phyloP scores from a whole-genome alignment of 2,888 invertebrate species.

The Zygogramma bicolorata region DNA sequence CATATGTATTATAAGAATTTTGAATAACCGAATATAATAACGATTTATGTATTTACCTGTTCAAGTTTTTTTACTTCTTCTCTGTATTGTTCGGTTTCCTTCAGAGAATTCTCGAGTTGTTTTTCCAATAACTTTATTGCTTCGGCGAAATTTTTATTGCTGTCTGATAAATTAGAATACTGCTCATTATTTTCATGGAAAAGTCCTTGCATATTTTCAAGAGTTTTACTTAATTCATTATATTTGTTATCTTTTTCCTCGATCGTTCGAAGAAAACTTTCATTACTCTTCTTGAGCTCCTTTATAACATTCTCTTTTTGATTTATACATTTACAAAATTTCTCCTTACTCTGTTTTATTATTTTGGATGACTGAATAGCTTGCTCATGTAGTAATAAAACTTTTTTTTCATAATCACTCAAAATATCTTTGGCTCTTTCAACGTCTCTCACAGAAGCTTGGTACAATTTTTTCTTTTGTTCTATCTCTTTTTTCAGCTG shows the following conservation, averaged over 20 bases:
- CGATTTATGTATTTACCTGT: conserved; percentile 36
- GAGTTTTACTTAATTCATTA: conserved; percentile 34
- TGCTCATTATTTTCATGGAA: conserved; percentile 40
- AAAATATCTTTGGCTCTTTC: conserved; percentile 50
- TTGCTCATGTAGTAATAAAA: conserved; percentile 49
- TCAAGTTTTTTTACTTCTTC: conserved; percentile 40
- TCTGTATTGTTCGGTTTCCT: conserved; percentile 41
- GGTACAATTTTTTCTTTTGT: conserved; percentile 41
- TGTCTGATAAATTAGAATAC: conserved; percentile 35
- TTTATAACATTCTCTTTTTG: conserved; percentile 49
- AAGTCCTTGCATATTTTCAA: conserved; percentile 37
- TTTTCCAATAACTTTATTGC: conserved; percentile 44
- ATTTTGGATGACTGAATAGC: conserved; percentile 51
- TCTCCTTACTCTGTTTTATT: conserved; percentile 52
- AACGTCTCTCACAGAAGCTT: conserved; percentile 42
- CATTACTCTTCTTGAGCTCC: conserved; percentile 43
- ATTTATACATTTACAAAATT: conserved; percentile 48
- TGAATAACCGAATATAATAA: no score
- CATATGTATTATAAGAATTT: no score
- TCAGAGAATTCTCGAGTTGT: conserved; percentile 39
- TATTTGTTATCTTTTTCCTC: conserved; percentile 42
- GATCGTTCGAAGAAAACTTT: conserved; percentile 36
- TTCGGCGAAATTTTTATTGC: conserved; percentile 44
- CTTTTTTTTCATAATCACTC: conserved; percentile 51
- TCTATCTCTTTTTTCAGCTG: conserved; percentile 46